Conservation (phyloP, 35 echinoderm and acorn worm species). For the Antedon bifida region DNA sequence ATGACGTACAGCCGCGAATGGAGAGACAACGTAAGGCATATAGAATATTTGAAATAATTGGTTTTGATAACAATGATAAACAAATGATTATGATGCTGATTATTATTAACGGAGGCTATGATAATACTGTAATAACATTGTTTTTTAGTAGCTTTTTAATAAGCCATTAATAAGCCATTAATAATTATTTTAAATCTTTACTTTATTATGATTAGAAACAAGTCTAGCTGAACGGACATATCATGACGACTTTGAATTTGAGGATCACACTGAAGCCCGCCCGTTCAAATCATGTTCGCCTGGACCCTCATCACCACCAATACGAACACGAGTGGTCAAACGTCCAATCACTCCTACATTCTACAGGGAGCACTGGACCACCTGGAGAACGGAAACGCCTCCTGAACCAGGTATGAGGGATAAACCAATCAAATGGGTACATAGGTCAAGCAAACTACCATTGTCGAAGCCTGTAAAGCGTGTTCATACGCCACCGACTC, state of each 20-base stretch:
- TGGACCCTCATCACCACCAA: not conserved
- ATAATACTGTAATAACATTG: too few relatives aligned
- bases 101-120: too few relatives aligned
- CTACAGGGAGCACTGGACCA: not conserved
- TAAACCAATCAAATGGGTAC: not conserved
- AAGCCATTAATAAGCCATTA: too few relatives aligned
- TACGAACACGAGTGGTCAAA: not conserved
- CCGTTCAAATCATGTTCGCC: not conserved
- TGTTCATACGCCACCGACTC: not conserved
- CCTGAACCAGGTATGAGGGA: not conserved
- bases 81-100: too few relatives aligned
- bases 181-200: too few relatives aligned
- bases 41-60: too few relatives aligned
- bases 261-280: not conserved
- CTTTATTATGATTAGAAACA: not conserved
- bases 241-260: not conserved
- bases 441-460: not conserved
- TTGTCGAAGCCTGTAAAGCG: not conserved
- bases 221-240: not conserved
- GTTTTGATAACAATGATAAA: too few relatives aligned
- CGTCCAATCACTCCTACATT: not conserved
- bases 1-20: not conserved
- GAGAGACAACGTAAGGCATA: not conserved
- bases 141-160: too few relatives aligned
- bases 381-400: not conserved